Evolutionary conservation across 2,113 vertebrate species (phyloP), one percentile per base, ranked within the genome.

Genomic region (Meriones unguiculatus): DNA sequence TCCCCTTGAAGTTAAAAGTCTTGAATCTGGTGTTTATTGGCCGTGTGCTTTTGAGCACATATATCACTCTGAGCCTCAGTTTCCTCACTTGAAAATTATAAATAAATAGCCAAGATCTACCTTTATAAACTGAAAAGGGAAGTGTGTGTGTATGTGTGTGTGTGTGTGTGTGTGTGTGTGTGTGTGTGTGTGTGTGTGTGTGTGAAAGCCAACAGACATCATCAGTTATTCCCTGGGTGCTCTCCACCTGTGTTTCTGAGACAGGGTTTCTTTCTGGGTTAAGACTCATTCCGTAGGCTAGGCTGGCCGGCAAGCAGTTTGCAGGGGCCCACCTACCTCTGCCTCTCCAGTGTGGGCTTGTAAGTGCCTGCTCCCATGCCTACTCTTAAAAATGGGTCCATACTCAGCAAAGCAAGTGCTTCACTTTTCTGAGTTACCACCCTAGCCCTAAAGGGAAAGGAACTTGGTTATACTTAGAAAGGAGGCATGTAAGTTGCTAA

Each of bases 61-160:
- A 77, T 75, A 76, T 38, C 46, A 54, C 46, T 76, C 22, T 90
- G 89, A 65, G 57, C 73, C 94, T 95, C 38, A 91, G 88, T 95
- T 90, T 97, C 57, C 38, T 95, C n/a, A 35, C 15, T 89, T 7
- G 22, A 89, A 96, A 76, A 81, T 76, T 70, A 77, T 82, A 94
- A 89, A 85, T 35, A 12, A n/a, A 38, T 89, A 93, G 62, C 15
- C 18, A 95, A 89, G 82, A 72, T 62, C 8, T 85, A 24, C 24
- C 90, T 90, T 91, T 67, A 64, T 72, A 93, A 93, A 35, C 25
- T 52, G 65, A 76, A 92, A 93, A 57, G 12, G 0, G 8, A 59
- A 17, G 54, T 59, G 32, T 24, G 22, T 82, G 35, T n/a, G n/a
- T n/a, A n/a, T n/a, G n/a, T n/a, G n/a, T n/a, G n/a, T n/a, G n/a